These are phyloP conservation scores for Allenopithecus nigroviridis DNA, from an alignment of 2,797 vertebrate species.

Conservation along the genomic window DNA sequence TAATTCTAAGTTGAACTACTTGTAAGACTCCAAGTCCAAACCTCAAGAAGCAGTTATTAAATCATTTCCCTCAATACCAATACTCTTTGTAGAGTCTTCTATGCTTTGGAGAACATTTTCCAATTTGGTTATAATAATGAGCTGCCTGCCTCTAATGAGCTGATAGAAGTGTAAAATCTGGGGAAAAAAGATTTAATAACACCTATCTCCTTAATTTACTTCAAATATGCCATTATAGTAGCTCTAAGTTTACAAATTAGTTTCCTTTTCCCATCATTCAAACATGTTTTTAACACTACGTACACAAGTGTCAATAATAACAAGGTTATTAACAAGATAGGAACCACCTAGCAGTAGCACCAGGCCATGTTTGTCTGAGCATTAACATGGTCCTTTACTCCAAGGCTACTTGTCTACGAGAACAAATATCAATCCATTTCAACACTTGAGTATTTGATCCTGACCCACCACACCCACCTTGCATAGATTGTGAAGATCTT, in stretches of 20 bases:
- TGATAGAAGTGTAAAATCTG: background rate
- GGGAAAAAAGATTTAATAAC: background rate
- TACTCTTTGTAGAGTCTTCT: background rate
- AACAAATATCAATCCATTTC: background rate
- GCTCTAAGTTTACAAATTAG: background rate
- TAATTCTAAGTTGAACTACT: background rate
- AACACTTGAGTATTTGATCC: background rate
- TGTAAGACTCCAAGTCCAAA: background rate
- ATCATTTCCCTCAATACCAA: background rate
- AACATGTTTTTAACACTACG: background rate
- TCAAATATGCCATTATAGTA: background rate
- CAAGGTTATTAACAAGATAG: background rate
- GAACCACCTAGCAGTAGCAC: background rate
- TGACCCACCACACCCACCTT: rapidly evolving
- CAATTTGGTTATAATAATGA: background rate
- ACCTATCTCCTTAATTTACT: background rate
- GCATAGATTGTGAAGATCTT: background rate
- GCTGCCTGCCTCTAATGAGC: background rate
- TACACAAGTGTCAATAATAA: background rate
- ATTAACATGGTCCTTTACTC: background rate
- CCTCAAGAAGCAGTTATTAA: background rate
- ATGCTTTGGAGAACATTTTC: background rate
- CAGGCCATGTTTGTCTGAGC: background rate
- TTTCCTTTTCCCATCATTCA: background rate
- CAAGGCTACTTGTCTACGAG: background rate